These are phyloP conservation scores for Parnassius smintheus DNA, from an alignment of 2,888 invertebrate species.

Conservation along the genomic window DNA sequence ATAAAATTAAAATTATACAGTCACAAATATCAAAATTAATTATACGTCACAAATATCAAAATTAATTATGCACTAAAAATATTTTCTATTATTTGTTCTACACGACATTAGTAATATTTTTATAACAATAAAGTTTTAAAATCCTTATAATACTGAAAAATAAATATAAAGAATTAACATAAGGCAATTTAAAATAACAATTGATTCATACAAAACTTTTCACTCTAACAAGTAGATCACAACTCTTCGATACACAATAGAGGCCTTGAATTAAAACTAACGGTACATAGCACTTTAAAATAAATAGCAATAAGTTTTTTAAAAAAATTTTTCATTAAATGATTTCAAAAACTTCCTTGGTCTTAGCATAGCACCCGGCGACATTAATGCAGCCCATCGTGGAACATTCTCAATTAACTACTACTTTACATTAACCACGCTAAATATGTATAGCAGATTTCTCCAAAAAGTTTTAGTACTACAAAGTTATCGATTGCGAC, in stretches of 20 bases:
- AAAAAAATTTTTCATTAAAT: constrained; percentile 32
- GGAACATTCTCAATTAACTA: constrained; percentile 36
- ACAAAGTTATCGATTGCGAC: background rate
- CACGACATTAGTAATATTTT: background rate
- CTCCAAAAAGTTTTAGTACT: constrained; percentile 3
- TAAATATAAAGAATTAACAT: background rate
- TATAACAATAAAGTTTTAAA: no score
- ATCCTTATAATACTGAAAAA: background rate
- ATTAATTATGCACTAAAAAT: background rate
- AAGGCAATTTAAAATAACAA: background rate
- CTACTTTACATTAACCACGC: constrained; percentile 44
- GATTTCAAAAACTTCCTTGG: constrained; percentile 50
- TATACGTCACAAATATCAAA: background rate
- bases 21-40: background rate
- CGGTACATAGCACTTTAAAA: constrained; percentile 13
- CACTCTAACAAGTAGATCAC: constrained; percentile 32
- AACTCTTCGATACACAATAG: constrained; percentile 33
- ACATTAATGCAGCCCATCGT: constrained; percentile 40
- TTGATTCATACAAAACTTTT: constrained; percentile 13
- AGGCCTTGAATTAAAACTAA: constrained; percentile 32
- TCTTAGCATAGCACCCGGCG: constrained; percentile 70
- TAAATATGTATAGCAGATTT: constrained; percentile 29
- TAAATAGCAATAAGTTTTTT: constrained; percentile 31
- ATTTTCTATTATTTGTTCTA: constrained; percentile 9
- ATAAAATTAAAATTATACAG: background rate